Base-by-base conservation (phyloP, 2,888 invertebrate species). In the Aphrophora alni region DNA sequence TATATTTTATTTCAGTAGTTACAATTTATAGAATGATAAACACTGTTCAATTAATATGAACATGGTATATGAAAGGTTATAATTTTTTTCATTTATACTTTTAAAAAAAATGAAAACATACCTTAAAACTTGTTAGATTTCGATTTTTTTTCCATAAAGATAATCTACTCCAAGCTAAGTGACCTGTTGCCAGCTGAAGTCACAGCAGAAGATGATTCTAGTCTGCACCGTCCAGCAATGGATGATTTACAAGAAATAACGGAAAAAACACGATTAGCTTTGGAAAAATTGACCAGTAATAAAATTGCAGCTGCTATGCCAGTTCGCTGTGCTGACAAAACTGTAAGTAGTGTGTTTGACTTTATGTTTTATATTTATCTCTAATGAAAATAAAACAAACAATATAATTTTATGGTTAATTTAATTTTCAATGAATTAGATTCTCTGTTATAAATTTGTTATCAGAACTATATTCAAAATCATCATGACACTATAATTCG, bases 261-360 rank as follows among this genome's bases (percentile, higher is more conserved):
- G 0, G 98, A 98, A 87, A 94, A 93, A 87, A 99, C 98, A 0
- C 92, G 95, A 74, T 91, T 91, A 81, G 98, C 98, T 0, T 88
- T 99, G 27, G 97, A 98, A 88, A 97, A 95, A 87, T 89, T 99
- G 69, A 97, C 97, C 0, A 95, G 93, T 86, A 90, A 91, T 0
- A 98, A 98, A 89, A 97, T 99, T 84, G 95, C 97, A 0, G 98
- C 99, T 0, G 98, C 99, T 0, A 93, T 99, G 94, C 99, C 99
- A 0, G 98, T 98, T 0, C 92, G 98, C 83, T 95, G 97, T 87
- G 98, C 98, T 0, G 97, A 98, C 76, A 98, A 97, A 90, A 91
- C 92, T 86, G 92, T 92, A 85, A 90, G 91, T 90, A 87, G 33
- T 33, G 33, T n/a, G n/a, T 85, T 82, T 68, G 82, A 83, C 81